Conservation (phyloP, 2,888 invertebrate genomes). For the Lepidocyrtinus sp. region DNA sequence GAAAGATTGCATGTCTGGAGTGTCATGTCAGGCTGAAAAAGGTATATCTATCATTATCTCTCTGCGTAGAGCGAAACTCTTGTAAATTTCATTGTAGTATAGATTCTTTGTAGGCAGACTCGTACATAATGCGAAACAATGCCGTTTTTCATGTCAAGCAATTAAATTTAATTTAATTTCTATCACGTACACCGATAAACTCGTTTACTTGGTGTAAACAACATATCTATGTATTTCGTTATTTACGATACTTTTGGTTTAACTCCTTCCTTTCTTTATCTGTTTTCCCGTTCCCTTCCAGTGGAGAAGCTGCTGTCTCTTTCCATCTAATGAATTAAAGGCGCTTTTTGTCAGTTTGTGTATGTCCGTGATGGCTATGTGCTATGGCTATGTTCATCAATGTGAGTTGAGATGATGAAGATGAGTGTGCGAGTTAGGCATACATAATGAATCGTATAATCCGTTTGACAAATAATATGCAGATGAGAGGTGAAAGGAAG, state of each 20-base stretch:
- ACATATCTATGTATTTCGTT: neutral
- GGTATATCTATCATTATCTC: too few relatives aligned
- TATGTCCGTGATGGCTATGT: neutral
- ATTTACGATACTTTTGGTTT: neutral
- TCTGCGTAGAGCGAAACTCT: too few relatives aligned
- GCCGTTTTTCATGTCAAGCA: conserved; percentile 16
- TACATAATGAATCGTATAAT: conserved; percentile 20
- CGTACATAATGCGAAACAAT: too few relatives aligned
- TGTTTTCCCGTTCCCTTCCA: neutral
- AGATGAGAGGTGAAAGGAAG: conserved; percentile 21
- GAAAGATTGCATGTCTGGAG: too few relatives aligned
- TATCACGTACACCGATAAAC: conserved; percentile 9
- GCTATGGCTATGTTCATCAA: neutral
- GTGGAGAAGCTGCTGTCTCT: neutral
- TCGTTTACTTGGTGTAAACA: neutral
- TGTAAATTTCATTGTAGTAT: too few relatives aligned
- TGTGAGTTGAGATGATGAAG: conserved; percentile 7
- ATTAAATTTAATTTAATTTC: conserved; percentile 16
- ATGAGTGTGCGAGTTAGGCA: conserved; percentile 8
- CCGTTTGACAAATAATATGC: conserved; percentile 18
- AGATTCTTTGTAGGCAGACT: too few relatives aligned
- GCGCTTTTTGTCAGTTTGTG: conserved; percentile 4
- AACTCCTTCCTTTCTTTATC: neutral
- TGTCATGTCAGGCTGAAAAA: too few relatives aligned
- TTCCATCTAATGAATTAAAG: conserved; percentile 18